Percentiles rank a stretch among this genome's conserved stretches.
Evolutionary conservation across 2,797 vertebrate genomes (phyloP).

Genomic region (Loris lydekkerianus): DNA sequence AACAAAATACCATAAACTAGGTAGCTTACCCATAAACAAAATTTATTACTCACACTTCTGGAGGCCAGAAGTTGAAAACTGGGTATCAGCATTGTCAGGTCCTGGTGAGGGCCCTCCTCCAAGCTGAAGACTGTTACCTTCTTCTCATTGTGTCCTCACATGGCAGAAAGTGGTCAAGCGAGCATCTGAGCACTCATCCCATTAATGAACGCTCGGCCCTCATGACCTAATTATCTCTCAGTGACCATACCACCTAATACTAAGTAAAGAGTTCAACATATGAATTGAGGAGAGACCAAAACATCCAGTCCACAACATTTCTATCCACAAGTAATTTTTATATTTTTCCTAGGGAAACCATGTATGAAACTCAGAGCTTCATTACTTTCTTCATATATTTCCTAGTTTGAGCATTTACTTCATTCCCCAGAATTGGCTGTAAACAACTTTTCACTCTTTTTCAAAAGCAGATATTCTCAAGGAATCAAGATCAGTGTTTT

Average conservation of each 20-base stretch:
- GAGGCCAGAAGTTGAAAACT: too few relatives aligned
- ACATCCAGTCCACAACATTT: neutral
- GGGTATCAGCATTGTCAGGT: too few relatives aligned
- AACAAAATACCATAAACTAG: neutral
- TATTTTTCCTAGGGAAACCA: neutral
- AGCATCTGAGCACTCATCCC: neutral
- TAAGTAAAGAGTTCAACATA: too few relatives aligned
- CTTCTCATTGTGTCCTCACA: neutral
- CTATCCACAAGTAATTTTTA: neutral
- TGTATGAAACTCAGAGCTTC: neutral
- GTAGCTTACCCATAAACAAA: neutral
- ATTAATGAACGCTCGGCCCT: neutral
- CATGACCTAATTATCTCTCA: too few relatives aligned
- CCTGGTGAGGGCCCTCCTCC: too few relatives aligned
- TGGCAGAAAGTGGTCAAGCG: neutral
- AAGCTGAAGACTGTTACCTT: too few relatives aligned
- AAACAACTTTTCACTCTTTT: neutral
- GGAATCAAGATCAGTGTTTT: conserved; percentile 2
- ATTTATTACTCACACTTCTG: too few relatives aligned
- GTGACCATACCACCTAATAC: too few relatives aligned
- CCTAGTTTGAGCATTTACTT: neutral
- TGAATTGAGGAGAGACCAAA: too few relatives aligned
- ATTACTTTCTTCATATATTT: neutral
- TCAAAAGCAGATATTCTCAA: conserved; percentile 17
- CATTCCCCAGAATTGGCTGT: neutral